Evolutionary conservation across 2,797 vertebrate species (phyloP), one percentile per base, ranked within the genome.

Genomic region (Paguma larvata): DNA sequence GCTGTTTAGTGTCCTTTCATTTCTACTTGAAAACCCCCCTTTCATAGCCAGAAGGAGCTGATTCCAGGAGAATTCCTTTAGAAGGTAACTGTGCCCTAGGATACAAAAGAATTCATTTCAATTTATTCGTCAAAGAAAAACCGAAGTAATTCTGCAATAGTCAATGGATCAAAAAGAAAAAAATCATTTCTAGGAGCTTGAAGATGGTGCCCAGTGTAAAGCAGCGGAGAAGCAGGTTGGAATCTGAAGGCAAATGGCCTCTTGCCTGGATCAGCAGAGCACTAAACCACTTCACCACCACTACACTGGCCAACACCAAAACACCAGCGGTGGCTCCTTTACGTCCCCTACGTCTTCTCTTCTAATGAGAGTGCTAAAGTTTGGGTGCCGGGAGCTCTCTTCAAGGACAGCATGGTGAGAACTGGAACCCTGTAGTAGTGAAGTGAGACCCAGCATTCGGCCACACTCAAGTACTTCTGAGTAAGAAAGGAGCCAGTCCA

Each of bases 71-170:
- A 62, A 91, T 83, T 83, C 44, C 77, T 94, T 91, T 83, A 51
- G 51, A 77, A 91, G 77, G 53, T 32, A 25, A 73, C 5, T 34
- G 51, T 44, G 53, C 27, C 41, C 18, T 7, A 62, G 21, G 41
- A 77, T 77, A 44, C 30, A 25, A 53, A 94, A 82, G 5, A 94
- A 87, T 83, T 94, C 65, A 82, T 87, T 80, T 80, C 62, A 44
- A 5, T 91, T 44, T 94, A 70, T 14, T 77, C 13, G 5, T 85
- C 48, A 62, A 82, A 95, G 75, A 93, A 95, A 89, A 75, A 38
- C 30, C 92, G 59, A 72, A 62, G 53, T 68, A 70, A 85, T 75
- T 92, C 25, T 51, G 38, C 67, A 80, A 89, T 85, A 51, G 19
- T 18, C 13, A 59, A 75, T 67, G 41, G 67, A 85, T 46, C 6